Percentiles rank a stretch among this genome's conserved stretches.
Evolutionary conservation across 2,888 invertebrate species (phyloP).

Genomic region (Plebejus anna): DNA sequence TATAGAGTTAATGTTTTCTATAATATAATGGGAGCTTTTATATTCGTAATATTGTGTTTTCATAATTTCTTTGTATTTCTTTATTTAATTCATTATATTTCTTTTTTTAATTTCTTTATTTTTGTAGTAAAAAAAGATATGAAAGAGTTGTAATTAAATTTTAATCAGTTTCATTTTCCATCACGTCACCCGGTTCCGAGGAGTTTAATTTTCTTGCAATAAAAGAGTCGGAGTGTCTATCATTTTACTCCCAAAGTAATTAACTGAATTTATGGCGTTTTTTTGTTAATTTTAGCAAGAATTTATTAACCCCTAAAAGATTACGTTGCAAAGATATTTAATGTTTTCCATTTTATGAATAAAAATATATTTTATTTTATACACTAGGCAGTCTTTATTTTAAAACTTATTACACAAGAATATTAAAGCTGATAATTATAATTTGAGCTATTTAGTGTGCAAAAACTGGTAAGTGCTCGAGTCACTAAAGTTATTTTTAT

Average conservation of each 20-base stretch:
- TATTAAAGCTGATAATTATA: too few species aligned
- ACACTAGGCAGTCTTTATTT: too few species aligned
- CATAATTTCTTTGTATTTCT: neutral
- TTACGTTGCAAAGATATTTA: neutral
- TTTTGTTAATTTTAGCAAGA: neutral
- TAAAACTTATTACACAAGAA: too few species aligned
- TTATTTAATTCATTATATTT: too few species aligned
- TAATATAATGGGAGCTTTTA: neutral
- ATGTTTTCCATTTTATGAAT: neutral
- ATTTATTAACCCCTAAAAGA: neutral
- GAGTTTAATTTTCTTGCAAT: conserved; percentile 10
- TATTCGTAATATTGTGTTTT: neutral
- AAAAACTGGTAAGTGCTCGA: too few species aligned
- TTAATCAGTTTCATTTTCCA: neutral
- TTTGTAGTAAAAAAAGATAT: conserved; percentile 9
- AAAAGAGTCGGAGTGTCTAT: conserved; percentile 32
- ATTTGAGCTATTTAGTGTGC: too few species aligned
- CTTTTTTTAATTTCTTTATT: neutral
- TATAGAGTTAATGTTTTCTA: too few species aligned
- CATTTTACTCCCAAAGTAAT: conserved; percentile 37
- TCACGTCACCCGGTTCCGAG: neutral
- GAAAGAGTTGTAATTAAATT: conserved; percentile 21
- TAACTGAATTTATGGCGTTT: conserved; percentile 35
- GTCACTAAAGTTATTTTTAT: too few species aligned
- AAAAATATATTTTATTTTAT: too few species aligned